Conservation (phyloP, 2,797 vertebrate genomes). For the Lindbergichthys nudifrons region DNA sequence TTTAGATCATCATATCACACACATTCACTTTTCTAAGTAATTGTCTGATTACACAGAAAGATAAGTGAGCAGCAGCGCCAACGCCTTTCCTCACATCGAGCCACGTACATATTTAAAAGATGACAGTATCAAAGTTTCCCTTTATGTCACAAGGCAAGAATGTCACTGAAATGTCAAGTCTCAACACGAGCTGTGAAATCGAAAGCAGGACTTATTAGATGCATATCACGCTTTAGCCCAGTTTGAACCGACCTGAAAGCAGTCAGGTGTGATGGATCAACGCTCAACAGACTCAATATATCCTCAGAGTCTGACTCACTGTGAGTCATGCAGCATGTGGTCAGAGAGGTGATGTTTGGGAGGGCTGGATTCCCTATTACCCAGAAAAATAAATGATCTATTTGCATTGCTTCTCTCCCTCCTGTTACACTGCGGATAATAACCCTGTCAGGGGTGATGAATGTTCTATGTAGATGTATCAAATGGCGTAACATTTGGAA, state of each 20-base stretch:
- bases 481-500: constrained; percentile 39
- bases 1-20: neutral
- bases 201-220: neutral
- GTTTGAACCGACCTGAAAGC: constrained; percentile 16
- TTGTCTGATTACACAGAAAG: constrained; percentile 3
- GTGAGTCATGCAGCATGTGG: constrained; percentile 48
- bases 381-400: constrained; percentile 35
- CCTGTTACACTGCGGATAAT: constrained; percentile 35
- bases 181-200: constrained; percentile 36
- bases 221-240: neutral
- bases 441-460: constrained; percentile 52
- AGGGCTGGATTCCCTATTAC: constrained; percentile 26
- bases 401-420: constrained; percentile 42
- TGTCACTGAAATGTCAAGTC: constrained; percentile 45
- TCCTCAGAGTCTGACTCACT: constrained; percentile 46
- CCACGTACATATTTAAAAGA: neutral
- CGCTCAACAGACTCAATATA: constrained; percentile 11
- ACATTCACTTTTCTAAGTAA: constrained; percentile 9
- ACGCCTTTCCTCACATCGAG: too few relatives aligned
- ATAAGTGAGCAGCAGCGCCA: neutral
- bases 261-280: constrained; percentile 25
- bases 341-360: constrained; percentile 39
- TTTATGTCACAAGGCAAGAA: constrained; percentile 50
- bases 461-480: constrained; percentile 42
- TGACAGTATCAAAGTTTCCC: constrained; percentile 17